Evolutionary conservation across 2,888 invertebrate genomes (phyloP), one percentile per base, ranked within the genome.

Genomic region (Crepidodera aurea): DNA sequence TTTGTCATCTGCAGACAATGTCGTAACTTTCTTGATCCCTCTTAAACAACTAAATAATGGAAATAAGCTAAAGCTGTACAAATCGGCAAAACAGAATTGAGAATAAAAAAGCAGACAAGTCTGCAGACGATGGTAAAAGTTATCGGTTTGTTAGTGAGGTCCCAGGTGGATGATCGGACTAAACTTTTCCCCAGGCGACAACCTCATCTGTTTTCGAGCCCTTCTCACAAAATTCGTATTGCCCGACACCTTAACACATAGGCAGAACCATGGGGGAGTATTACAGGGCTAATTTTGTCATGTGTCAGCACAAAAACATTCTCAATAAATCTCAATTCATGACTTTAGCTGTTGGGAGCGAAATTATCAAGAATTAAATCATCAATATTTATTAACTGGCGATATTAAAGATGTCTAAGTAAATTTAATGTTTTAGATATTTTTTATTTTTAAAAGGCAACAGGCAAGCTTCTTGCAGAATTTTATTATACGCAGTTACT

Each of bases 91-190:
- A 55, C 19, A 22, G 32, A 54, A 54, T 44, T 29, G 29, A 10
- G 54, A 58, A 16, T 13, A 39, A 51, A 54, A 44, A 54, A 19
- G 44, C 54, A 71, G 71, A 71, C 69, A 62, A 57, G 68, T 66
- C 64, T 66, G 69, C 64, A 69, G 69, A 69, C 71, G 65, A 46
- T 68, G 54, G 58, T 68, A 51, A 55, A 70, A 70, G 70, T 72
- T 74, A 76, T 75, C 73, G 74, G 69, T 69, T 73, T 73, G 70
- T 75, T 74, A 76, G 71, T 72, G 62, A 60, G 73, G 77, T 76
- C 76, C 75, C 77, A 77, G 77, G 76, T 77, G 77, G 76, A 72
- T 73, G 71, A 76, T 76, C 71, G 70, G 63, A 67, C 70, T 71
- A 73, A 76, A 76, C 75, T 73, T 61, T 75, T 77, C 78, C 75